Evolutionary conservation across 2,888 invertebrate genomes (phyloP).

Genomic region (Aleiodes alternator): DNA sequence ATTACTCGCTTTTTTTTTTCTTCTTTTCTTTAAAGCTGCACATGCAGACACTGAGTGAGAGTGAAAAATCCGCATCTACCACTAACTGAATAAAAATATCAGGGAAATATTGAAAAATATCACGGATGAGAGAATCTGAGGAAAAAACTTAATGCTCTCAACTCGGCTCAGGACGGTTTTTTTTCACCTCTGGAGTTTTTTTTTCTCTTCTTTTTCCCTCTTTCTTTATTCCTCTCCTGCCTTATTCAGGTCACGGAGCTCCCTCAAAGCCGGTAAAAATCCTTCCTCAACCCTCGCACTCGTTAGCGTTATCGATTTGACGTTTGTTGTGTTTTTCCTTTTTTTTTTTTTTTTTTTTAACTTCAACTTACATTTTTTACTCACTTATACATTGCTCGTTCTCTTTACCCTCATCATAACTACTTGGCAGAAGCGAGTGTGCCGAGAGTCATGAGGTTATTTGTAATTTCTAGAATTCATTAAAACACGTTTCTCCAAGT

Average conservation of each 20-base stretch:
- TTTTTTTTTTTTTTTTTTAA: not conserved
- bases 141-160: slow-evolving; percentile 29
- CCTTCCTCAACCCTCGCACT: slow-evolving; percentile 47
- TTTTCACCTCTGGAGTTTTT: slow-evolving; percentile 14
- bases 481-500: too few species aligned
- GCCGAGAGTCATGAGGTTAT: not conserved
- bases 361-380: not conserved
- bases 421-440: not conserved
- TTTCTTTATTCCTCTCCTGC: slow-evolving; percentile 29
- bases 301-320: slow-evolving; percentile 56
- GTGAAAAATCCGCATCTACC: slow-evolving; percentile 10
- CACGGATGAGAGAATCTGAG: slow-evolving; percentile 43
- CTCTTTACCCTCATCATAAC: not conserved
- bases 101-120: slow-evolving; percentile 45
- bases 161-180: slow-evolving; percentile 15
- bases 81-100: not conserved
- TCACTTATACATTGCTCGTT: not conserved
- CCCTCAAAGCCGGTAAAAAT: slow-evolving; percentile 49
- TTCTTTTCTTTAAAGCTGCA: slow-evolving; percentile 31
- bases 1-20: not conserved
- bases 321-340: slow-evolving; percentile 5
- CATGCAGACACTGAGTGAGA: slow-evolving; percentile 1
- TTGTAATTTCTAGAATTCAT: too few species aligned
- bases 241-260: slow-evolving; percentile 55
- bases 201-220: slow-evolving; percentile 9